Conservation (phyloP, 2,888 invertebrate genomes). For the Andrena bucephala region DNA sequence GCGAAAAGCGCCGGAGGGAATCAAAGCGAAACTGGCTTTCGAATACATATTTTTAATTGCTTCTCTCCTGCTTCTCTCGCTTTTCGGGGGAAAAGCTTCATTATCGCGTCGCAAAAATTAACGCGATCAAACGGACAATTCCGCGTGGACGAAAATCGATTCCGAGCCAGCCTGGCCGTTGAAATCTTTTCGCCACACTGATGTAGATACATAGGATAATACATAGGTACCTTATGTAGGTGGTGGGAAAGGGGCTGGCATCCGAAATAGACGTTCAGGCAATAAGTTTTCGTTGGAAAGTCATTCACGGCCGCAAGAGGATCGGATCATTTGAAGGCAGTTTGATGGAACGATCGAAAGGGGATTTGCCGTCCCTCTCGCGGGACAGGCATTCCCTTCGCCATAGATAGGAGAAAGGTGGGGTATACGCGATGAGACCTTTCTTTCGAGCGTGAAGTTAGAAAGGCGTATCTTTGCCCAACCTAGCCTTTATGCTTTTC, state of each 20-base stretch:
- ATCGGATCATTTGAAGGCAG: slow-evolving; percentile 5
- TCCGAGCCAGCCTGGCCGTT: not conserved
- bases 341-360: slow-evolving; percentile 25
- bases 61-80: not conserved
- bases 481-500: not conserved
- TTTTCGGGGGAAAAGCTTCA: not conserved
- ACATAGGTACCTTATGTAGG: too few species aligned
- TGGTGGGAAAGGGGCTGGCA: not conserved
- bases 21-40: not conserved
- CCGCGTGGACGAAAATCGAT: slow-evolving; percentile 22
- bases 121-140: slow-evolving; percentile 7
- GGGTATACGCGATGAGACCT: not conserved
- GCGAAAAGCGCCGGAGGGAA: not conserved
- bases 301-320: not conserved
- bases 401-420: too few species aligned
- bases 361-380: slow-evolving; percentile 10
- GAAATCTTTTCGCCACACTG: slow-evolving; percentile 12
- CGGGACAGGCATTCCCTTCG: slow-evolving; percentile 16
- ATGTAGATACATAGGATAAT: not conserved
- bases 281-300: slow-evolving; percentile 37
- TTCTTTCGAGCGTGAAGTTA: slow-evolving; percentile 9
- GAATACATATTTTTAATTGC: slow-evolving; percentile 21
- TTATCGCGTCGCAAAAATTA: slow-evolving; percentile 11
- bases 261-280: slow-evolving; percentile 11
- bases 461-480: not conserved